These are phyloP conservation scores for Scaptodrosophila latifasciaeformis DNA, from an alignment of 2,888 invertebrate species.

Conservation along the genomic window DNA sequence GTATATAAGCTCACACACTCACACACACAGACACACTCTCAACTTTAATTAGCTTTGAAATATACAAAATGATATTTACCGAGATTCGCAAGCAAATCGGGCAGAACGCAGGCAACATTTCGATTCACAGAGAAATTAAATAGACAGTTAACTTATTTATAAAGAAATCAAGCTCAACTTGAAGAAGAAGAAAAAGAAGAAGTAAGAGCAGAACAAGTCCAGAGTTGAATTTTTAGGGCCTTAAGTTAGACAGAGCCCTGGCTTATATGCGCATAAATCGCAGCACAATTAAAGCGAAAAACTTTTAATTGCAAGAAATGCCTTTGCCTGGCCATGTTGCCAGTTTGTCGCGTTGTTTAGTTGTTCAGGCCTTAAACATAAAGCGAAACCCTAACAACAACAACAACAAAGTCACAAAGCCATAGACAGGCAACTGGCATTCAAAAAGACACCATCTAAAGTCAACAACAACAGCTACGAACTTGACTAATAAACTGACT, in stretches of 20 bases:
- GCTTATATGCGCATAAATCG: conserved; percentile 16
- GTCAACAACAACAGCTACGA: background rate
- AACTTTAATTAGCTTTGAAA: background rate
- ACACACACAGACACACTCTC: conserved; percentile 3
- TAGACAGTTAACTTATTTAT: too few relatives aligned
- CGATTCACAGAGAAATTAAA: background rate
- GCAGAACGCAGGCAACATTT: conserved; percentile 16
- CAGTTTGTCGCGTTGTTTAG: too few relatives aligned
- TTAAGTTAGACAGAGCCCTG: too few relatives aligned
- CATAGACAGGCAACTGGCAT: conserved; percentile 7
- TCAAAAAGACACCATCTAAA: conserved; percentile 12
- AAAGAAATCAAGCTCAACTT: background rate
- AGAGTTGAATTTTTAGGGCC: background rate
- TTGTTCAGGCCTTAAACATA: too few relatives aligned
- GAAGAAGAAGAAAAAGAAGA: background rate
- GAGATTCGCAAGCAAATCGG: conserved; percentile 13
- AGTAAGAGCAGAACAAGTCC: too few relatives aligned
- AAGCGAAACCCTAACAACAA: too few relatives aligned
- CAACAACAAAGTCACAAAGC: background rate
- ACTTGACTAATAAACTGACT: conserved; percentile 6
- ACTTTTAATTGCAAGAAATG: conserved; percentile 64
- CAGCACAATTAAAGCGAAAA: conserved; percentile 45
- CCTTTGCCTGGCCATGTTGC: conserved; percentile 7
- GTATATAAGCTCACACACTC: conserved; percentile 6
- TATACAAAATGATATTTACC: background rate